These are phyloP conservation scores for Stichodactyla mertensii DNA, from an alignment of 64 coral and sea anemone genomes.

Conservation along the genomic window DNA sequence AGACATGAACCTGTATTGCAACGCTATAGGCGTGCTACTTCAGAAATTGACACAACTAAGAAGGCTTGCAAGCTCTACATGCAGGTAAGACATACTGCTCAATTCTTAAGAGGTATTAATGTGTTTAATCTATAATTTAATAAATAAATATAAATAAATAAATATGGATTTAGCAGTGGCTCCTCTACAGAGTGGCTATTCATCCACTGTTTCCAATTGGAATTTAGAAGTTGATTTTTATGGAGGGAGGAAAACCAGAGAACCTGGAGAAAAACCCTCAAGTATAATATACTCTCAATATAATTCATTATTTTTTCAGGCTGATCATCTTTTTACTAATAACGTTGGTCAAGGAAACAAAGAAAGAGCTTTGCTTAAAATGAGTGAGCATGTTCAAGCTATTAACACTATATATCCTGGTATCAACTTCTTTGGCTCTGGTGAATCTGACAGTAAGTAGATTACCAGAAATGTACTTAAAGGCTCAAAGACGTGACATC, in stretches of 20 bases:
- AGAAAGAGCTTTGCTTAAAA: constrained; percentile 69
- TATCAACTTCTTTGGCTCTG: constrained; percentile 19
- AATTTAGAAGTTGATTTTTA: too few species aligned
- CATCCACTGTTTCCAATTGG: too few species aligned
- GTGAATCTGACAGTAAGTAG: constrained; percentile 47
- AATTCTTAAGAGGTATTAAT: too few species aligned
- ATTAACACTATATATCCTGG: constrained; percentile 52
- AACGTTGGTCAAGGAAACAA: constrained; percentile 47
- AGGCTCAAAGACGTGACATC: too few species aligned
- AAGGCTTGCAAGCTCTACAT: constrained; percentile 63
- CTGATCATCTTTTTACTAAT: constrained; percentile 71
- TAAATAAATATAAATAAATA: too few species aligned
- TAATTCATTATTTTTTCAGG: constrained; percentile 15
- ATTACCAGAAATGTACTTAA: background rate
- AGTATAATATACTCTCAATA: too few species aligned
- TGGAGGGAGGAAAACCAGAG: too few species aligned
- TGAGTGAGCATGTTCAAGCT: constrained; percentile 78
- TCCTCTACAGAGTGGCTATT: too few species aligned
- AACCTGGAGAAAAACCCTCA: too few species aligned
- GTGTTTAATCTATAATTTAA: too few species aligned
- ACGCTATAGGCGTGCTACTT: constrained; percentile 68
- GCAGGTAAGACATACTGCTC: constrained; percentile 22
- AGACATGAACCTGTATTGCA: constrained; percentile 47
- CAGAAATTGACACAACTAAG: constrained; percentile 2
- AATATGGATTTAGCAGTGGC: too few species aligned